Conservation (phyloP, 2,797 vertebrate genomes). For the Pterois miles region DNA sequence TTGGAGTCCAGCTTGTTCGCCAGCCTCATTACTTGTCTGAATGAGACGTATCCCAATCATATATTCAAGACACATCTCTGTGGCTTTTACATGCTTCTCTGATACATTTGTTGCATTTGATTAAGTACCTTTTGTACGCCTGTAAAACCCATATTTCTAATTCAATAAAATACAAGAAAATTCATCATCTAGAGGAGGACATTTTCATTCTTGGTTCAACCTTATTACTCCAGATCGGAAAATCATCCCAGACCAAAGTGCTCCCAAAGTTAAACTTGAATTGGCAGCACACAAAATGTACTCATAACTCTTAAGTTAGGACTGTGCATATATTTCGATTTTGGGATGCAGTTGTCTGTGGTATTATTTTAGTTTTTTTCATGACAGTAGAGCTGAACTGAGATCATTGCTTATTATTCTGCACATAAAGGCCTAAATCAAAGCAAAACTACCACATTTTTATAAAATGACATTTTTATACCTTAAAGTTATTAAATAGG, state of each 20-base stretch:
- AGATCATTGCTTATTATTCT: neutral
- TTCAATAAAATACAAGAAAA: neutral
- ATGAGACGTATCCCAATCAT: neutral
- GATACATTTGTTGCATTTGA: neutral
- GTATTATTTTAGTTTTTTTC: neutral
- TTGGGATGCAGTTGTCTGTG: neutral
- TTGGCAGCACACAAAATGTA: neutral
- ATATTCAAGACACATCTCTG: too few species aligned
- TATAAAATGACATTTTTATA: neutral
- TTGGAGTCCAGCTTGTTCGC: neutral
- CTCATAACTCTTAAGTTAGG: neutral
- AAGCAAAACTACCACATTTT: neutral
- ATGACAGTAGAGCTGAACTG: neutral
- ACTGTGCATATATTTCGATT: neutral
- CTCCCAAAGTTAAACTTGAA: neutral
- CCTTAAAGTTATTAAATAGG: neutral
- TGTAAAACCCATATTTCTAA: neutral
- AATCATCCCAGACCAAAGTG: neutral
- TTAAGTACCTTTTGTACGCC: neutral
- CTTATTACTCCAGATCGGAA: neutral
- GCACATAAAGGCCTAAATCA: neutral
- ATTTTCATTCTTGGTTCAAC: neutral
- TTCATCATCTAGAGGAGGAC: neutral
- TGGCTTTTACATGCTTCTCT: neutral
- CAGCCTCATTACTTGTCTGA: neutral